phyloP scores from a whole-genome alignment of 2,888 invertebrate genomes.

The Halictus quadricinctus region DNA sequence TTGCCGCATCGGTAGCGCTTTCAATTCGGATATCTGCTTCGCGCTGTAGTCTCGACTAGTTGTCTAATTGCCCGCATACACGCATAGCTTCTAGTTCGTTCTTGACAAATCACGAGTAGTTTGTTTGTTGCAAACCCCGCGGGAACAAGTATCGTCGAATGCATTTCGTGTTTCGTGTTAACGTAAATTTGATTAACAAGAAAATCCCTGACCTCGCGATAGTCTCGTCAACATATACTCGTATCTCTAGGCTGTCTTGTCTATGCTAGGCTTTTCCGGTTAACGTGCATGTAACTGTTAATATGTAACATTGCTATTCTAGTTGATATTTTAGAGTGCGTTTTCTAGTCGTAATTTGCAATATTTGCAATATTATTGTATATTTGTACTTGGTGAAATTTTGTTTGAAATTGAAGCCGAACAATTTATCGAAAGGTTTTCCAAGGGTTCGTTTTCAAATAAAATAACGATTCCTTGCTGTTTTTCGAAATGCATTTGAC shows the following conservation, averaged over 20 bases:
- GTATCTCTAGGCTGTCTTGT: background rate
- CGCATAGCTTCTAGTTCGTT: conserved; percentile 43
- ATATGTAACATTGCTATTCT: too few species aligned
- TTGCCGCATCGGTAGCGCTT: conserved; percentile 38
- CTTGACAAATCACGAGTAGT: conserved; percentile 55
- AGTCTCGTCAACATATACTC: background rate
- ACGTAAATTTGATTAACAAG: background rate
- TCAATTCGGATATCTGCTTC: conserved; percentile 42
- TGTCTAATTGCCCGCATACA: background rate
- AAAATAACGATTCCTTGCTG: background rate
- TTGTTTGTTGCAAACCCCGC: conserved; percentile 54
- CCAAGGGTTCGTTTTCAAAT: background rate
- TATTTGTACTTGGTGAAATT: background rate
- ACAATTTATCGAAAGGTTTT: background rate
- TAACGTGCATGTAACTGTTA: background rate
- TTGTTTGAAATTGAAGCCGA: background rate
- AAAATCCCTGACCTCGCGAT: background rate
- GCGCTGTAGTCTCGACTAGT: conserved; percentile 32
- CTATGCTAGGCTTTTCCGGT: background rate
- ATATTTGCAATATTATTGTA: too few species aligned
- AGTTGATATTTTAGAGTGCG: too few species aligned
- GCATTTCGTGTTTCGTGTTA: conserved; percentile 34
- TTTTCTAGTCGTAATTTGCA: too few species aligned
- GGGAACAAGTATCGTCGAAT: conserved; percentile 49
- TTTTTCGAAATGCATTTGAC: conserved; percentile 43